phyloP scores from a whole-genome alignment of 2,113 vertebrate genomes.

The Nanorana parkeri region DNA sequence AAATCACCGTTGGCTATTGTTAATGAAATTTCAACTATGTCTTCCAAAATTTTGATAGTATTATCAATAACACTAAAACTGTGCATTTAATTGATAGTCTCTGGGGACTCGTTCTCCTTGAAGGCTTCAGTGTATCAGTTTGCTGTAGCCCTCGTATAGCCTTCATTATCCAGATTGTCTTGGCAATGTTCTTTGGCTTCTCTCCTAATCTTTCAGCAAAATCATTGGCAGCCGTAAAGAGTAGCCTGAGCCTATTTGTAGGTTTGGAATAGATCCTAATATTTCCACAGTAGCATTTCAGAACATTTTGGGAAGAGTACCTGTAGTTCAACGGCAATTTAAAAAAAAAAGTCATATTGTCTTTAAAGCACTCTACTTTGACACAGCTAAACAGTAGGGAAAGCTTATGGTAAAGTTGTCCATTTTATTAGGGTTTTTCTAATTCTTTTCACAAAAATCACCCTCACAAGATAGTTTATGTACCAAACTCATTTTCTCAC shows the following conservation, averaged over 20 bases:
- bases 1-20: constrained; percentile 54
- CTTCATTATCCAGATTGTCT: constrained; percentile 26
- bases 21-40: constrained; percentile 55
- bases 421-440: too few species aligned
- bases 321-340: too few species aligned
- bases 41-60: constrained; percentile 57
- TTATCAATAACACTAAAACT: constrained; percentile 49
- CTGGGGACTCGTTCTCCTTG: constrained; percentile 23
- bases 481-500: too few species aligned
- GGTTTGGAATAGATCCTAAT: background rate
- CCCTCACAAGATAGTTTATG: too few species aligned
- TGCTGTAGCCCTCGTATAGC: constrained; percentile 10
- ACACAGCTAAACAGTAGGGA: too few species aligned
- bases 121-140: constrained; percentile 16
- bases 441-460: too few species aligned
- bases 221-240: background rate
- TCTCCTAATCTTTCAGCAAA: constrained; percentile 8
- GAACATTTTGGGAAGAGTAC: background rate
- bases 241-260: constrained; percentile 2
- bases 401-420: too few species aligned
- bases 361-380: too few species aligned
- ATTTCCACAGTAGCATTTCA: background rate
- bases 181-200: constrained; percentile 16
- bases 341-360: too few species aligned
- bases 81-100: background rate